Conservation (phyloP, 1,140 invertebrate species). For the Leptinotarsa defecta region DNA sequence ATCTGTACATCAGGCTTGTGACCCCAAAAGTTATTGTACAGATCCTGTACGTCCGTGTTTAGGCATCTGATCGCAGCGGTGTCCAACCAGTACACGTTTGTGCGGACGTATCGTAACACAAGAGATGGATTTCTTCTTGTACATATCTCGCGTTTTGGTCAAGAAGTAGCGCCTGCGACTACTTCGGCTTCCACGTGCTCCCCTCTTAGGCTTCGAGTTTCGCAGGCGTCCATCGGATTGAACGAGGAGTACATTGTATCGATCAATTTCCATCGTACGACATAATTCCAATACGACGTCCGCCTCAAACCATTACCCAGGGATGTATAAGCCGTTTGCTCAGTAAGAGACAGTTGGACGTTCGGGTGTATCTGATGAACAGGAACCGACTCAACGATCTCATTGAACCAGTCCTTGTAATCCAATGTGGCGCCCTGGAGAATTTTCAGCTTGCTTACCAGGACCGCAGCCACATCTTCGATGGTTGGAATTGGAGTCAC, state of each 20-base stretch:
- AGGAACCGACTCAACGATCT: slow-evolving; percentile 15
- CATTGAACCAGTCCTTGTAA: slow-evolving; percentile 35
- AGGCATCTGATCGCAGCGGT: not conserved
- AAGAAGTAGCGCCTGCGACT: not conserved
- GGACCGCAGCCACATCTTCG: not conserved
- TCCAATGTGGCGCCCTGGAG: slow-evolving; percentile 36
- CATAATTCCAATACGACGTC: no score
- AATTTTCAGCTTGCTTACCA: slow-evolving; percentile 29
- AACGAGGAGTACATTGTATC: not conserved
- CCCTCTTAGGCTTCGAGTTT: not conserved
- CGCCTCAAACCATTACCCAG: not conserved
- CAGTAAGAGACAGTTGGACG: not conserved
- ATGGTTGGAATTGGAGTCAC: not conserved
- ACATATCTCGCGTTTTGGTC: slow-evolving; percentile 11
- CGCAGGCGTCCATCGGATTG: not conserved
- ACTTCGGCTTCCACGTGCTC: not conserved
- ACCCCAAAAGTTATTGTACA: slow-evolving; percentile 2
- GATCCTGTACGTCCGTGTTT: not conserved
- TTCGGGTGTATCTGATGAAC: not conserved
- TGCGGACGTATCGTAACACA: not conserved
- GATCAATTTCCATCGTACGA: no score
- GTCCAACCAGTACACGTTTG: no score
- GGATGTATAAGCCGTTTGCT: not conserved
- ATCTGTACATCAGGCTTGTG: not conserved
- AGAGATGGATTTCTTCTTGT: slow-evolving; percentile 23